Percentiles rank a stretch among this genome's conserved stretches.
These are phyloP conservation scores for Ailuropoda melanoleuca DNA, from an alignment of 2,113 vertebrate species.

Conservation along the genomic window DNA sequence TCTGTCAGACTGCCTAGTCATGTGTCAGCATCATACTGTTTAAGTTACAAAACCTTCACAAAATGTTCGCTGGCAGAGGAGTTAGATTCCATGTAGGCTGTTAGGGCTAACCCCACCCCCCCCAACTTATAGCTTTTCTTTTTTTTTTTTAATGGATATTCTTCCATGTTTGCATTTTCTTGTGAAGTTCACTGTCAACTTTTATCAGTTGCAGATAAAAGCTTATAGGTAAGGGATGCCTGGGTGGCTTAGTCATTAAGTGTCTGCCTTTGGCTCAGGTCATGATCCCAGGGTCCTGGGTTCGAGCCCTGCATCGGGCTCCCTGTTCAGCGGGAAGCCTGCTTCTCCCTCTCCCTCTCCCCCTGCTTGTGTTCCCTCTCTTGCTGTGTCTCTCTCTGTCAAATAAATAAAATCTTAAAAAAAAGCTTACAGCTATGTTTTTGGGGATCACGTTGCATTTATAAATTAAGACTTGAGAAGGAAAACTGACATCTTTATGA, in stretches of 20 bases:
- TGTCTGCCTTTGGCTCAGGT: too few species aligned
- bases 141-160: not conserved
- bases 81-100: not conserved
- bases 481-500: not conserved
- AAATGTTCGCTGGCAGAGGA: not conserved
- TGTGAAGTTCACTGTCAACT: not conserved
- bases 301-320: too few species aligned
- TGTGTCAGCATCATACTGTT: slow-evolving; percentile 24
- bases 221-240: not conserved
- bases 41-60: slow-evolving; percentile 21
- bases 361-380: too few species aligned
- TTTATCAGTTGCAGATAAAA: not conserved
- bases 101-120: not conserved
- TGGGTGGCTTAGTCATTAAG: too few species aligned
- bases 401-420: too few species aligned
- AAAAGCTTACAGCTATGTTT: slow-evolving; percentile 22
- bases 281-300: too few species aligned
- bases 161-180: not conserved
- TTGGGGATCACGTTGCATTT: not conserved
- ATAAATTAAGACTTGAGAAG: not conserved
- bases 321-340: too few species aligned
- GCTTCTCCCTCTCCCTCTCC: too few species aligned
- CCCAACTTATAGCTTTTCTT: not conserved
- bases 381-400: too few species aligned
- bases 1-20: not conserved